Conservation (phyloP, 2,888 invertebrate genomes). For the Cremastinae sp. region DNA sequence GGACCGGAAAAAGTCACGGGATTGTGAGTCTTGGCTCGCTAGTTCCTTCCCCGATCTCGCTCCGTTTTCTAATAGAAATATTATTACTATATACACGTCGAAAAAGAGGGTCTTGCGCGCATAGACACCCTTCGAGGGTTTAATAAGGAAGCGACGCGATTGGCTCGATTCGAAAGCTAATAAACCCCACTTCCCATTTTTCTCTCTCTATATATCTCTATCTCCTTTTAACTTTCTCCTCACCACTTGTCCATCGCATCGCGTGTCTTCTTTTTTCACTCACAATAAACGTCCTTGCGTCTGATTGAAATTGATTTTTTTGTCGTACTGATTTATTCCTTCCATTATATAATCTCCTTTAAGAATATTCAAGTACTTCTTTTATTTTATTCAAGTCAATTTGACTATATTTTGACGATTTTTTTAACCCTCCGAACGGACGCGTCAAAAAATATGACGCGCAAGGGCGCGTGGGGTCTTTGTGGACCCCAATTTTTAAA, state of each 20-base stretch:
- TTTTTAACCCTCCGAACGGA: too few species aligned
- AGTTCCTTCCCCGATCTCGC: conserved; percentile 28
- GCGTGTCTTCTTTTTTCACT: conserved; percentile 31
- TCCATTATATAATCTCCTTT: too few species aligned
- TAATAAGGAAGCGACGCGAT: conserved; percentile 73
- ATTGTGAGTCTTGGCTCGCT: conserved; percentile 39
- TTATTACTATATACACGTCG: conserved; percentile 31
- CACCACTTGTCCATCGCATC: conserved; percentile 10
- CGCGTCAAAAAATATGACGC: too few species aligned
- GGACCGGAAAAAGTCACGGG: conserved; percentile 11
- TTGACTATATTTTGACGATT: too few species aligned
- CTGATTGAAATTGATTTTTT: conserved; percentile 73
- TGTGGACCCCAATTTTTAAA: too few species aligned
- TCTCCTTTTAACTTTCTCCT: conserved; percentile 15
- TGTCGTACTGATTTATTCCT: conserved; percentile 40
- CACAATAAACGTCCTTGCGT: conserved; percentile 61
- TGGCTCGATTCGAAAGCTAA: conserved; percentile 76
- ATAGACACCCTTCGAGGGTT: conserved; percentile 46
- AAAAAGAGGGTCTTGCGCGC: conserved; percentile 36
- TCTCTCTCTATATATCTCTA: conserved; percentile 11
- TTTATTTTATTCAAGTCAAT: too few species aligned
- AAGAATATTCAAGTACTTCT: too few species aligned
- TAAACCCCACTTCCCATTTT: conserved; percentile 67
- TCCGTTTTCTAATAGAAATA: conserved; percentile 24
- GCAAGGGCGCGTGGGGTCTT: too few species aligned